Conservation (phyloP, 1,140 invertebrate genomes). For the Apis mellifera region DNA sequence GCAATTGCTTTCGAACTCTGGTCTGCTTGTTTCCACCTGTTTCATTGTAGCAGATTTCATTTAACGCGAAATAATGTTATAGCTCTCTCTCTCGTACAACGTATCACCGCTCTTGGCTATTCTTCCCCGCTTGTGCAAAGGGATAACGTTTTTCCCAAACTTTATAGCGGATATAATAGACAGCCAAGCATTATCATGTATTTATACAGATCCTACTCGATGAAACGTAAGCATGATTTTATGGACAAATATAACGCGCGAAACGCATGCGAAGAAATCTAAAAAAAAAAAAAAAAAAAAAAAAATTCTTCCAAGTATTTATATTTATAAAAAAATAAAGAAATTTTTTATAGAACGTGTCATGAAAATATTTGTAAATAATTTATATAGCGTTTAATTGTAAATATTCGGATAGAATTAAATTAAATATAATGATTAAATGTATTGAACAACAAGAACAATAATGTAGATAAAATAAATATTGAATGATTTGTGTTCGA, state of each 20-base stretch:
- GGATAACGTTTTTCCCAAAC: not conserved
- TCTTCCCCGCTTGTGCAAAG: not conserved
- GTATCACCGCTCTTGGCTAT: conserved; percentile 24
- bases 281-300: not conserved
- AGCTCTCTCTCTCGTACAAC: conserved; percentile 6
- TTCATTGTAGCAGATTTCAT: conserved; percentile 59
- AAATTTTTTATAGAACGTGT: not conserved
- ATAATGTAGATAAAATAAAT: not conserved
- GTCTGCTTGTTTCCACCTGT: conserved; percentile 38
- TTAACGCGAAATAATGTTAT: conserved; percentile 61
- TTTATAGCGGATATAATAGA: not conserved
- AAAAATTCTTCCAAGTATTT: not conserved
- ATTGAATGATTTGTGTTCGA: not conserved
- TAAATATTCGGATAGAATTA: not conserved
- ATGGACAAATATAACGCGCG: not conserved
- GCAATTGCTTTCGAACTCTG: conserved; percentile 52
- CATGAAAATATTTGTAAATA: not conserved
- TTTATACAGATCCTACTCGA: not conserved
- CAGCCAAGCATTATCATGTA: not conserved
- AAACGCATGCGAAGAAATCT: not conserved
- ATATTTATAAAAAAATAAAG: not conserved
- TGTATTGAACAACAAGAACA: not conserved
- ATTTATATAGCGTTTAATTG: not conserved
- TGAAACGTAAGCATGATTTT: not conserved
- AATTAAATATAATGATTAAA: too few species aligned